Evolutionary conservation across 2,888 invertebrate species (phyloP), one percentile per base, ranked within the genome.

Genomic region (Nemurella pictetii): DNA sequence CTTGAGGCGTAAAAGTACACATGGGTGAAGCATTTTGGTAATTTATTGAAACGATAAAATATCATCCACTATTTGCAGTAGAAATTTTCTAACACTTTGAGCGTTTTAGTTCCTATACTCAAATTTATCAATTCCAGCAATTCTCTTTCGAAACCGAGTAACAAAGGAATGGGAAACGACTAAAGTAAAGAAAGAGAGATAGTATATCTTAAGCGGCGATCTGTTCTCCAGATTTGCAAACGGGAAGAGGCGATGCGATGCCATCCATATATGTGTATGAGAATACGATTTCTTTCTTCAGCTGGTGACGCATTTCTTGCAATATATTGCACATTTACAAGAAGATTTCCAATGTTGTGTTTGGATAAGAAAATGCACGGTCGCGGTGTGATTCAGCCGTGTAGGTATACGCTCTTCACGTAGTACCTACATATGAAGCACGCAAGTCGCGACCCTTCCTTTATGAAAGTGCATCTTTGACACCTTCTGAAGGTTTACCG

Each of bases 41-140:
- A 55, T 55, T 55, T 55, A 55, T 55, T 55, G 55, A 55, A 15
- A 55, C 55, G 55, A 55, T 55, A 55, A 55, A 55, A 55, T 55
- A 55, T 55, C 55, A 55, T 55, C 55, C 55, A 55, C 55, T 55
- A 55, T 55, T 55, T 55, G 55, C 55, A 55, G 55, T 55, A 55
- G 55, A 55, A 55, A 55, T 20, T 55, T 55, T 55, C 55, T 55
- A 55, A 55, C 55, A 55, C 55, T 55, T 55, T 55, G 55, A 7
- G 55, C 55, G 55, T 55, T 55, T 55, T 55, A 55, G 55, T 55
- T 55, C n/a, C 55, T 55, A 55, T 55, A 55, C 55, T 55, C 15
- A 78, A 78, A 78, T 78, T 78, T 78, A 78, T 78, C 78, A 78
- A 78, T 78, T 78, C 78, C n/a, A 55, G 29, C 78, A 78, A 78